phyloP scores from a whole-genome alignment of 2,797 vertebrate genomes.

The Saxicola maurus region DNA sequence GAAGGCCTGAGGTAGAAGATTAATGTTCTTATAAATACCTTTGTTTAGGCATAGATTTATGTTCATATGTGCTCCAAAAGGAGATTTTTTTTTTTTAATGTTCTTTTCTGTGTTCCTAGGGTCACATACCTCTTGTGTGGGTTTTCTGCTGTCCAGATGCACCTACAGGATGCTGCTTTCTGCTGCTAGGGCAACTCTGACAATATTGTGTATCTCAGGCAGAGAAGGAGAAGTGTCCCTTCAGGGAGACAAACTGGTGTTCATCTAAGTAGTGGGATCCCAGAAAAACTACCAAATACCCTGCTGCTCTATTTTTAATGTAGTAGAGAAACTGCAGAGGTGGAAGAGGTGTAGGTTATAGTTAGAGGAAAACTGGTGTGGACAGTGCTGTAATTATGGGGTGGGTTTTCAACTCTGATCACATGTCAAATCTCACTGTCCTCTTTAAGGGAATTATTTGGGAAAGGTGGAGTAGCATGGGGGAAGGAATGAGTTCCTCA shows the following conservation, averaged over 20 bases:
- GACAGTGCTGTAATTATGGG: background rate
- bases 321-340: background rate
- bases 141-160: background rate
- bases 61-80: background rate
- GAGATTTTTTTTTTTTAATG: too few species aligned
- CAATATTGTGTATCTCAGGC: background rate
- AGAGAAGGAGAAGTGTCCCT: background rate
- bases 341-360: background rate
- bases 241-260: background rate
- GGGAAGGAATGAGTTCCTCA: background rate
- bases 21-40: background rate
- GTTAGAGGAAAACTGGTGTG: background rate
- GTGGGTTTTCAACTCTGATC: background rate
- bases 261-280: background rate
- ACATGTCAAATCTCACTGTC: background rate
- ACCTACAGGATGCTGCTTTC: background rate
- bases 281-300: background rate
- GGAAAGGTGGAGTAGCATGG: background rate
- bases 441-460: background rate
- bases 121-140: background rate
- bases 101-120: background rate
- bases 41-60: background rate
- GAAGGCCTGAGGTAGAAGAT: background rate
- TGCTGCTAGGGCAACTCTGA: background rate
- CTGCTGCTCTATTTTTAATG: background rate